Conservation (phyloP, 2,113 vertebrate genomes). For the Origma solitaria region DNA sequence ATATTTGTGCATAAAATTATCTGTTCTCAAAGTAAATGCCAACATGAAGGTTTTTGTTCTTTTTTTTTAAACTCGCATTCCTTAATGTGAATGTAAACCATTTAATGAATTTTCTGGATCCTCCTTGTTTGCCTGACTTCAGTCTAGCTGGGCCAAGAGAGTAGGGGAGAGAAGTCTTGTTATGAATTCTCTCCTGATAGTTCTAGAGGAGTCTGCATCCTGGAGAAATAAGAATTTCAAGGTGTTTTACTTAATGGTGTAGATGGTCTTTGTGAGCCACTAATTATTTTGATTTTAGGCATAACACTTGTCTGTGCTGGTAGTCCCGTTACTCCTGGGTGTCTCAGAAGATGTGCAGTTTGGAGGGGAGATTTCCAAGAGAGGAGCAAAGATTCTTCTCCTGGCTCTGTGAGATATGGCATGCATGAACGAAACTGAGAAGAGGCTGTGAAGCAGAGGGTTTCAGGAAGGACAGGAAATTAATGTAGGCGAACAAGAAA, state of each 20-base stretch:
- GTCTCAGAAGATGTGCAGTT: neutral
- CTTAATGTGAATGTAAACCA: neutral
- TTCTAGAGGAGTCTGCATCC: neutral
- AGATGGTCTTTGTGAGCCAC: neutral
- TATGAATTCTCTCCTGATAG: neutral
- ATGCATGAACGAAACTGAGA: rapidly evolving
- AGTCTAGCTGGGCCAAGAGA: neutral
- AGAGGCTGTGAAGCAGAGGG: neutral
- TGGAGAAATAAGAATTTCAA: neutral
- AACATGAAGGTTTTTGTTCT: neutral
- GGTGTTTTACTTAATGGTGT: neutral
- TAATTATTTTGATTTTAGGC: neutral
- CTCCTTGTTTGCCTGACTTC: neutral
- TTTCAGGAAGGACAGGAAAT: neutral
- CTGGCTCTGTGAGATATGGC: neutral
- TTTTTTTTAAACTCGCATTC: neutral
- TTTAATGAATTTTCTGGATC: neutral
- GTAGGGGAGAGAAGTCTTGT: neutral
- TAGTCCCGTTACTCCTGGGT: neutral
- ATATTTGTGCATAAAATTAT: neutral
- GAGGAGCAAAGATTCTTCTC: neutral
- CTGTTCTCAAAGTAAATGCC: neutral
- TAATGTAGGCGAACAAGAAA: neutral
- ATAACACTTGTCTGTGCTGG: neutral
- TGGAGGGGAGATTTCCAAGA: neutral